These are phyloP conservation scores for Archocentrus centrarchus DNA, from an alignment of 2,113 vertebrate genomes.

Conservation along the genomic window DNA sequence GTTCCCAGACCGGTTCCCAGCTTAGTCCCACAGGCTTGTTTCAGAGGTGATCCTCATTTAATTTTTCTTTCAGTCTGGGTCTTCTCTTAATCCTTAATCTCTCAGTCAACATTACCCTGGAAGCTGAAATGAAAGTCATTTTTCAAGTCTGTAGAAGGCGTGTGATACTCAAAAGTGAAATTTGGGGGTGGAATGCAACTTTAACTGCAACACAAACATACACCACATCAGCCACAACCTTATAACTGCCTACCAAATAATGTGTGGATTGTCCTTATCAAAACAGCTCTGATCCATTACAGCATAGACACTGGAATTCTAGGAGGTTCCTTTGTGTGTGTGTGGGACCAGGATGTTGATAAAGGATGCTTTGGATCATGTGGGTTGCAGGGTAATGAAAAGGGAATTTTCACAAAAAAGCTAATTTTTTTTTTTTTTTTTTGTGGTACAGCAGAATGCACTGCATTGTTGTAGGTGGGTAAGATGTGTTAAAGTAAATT, in stretches of 20 bases:
- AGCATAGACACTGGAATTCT: background rate
- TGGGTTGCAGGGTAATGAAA: background rate
- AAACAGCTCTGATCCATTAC: background rate
- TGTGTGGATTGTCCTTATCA: background rate
- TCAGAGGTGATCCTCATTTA: background rate
- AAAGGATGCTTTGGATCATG: background rate
- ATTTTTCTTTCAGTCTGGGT: background rate
- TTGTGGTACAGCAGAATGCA: background rate
- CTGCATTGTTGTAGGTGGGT: background rate
- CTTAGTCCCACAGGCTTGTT: background rate
- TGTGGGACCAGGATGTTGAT: background rate
- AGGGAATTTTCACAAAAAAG: too few species aligned
- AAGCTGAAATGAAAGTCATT: background rate
- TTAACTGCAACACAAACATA: conserved; percentile 11
- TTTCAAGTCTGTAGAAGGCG: conserved; percentile 4
- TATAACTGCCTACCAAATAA: background rate
- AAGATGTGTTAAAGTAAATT: background rate
- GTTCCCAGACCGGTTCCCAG: background rate
- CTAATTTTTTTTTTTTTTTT: background rate
- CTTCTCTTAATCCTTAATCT: background rate
- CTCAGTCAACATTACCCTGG: background rate
- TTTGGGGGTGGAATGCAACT: background rate
- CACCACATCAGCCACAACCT: background rate
- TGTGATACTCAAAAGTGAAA: conserved; percentile 7
- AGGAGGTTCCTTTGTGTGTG: background rate